Evolutionary conservation across 2,888 invertebrate species (phyloP).

Genomic region (Nasonia oneida): DNA sequence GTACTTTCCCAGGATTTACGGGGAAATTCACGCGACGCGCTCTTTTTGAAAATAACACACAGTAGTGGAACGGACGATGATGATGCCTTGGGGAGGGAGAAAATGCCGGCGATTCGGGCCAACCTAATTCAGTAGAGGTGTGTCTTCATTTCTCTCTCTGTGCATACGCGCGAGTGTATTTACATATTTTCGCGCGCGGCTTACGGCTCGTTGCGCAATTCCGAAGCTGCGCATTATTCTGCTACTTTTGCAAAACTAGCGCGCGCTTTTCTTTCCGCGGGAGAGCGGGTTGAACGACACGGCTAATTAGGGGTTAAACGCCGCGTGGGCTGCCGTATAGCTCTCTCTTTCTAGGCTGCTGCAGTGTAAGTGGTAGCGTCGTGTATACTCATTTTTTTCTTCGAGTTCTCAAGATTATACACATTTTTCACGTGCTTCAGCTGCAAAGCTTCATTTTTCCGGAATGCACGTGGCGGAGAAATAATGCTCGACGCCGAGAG

Average conservation of each 20-base stretch:
- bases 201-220: background rate
- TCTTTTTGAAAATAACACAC: slow-evolving; percentile 11
- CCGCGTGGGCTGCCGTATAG: background rate
- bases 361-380: background rate
- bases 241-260: background rate
- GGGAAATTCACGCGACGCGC: background rate
- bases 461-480: background rate
- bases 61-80: background rate
- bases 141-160: slow-evolving; percentile 22
- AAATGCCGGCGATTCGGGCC: slow-evolving; percentile 33
- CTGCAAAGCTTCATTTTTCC: slow-evolving; percentile 16
- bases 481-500: background rate
- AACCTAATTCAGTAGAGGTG: slow-evolving; percentile 19
- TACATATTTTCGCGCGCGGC: slow-evolving; percentile 18
- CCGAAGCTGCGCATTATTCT: background rate
- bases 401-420: background rate
- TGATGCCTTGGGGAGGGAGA: background rate
- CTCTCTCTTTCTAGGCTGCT: background rate
- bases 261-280: background rate
- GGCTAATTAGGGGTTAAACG: slow-evolving; percentile 9
- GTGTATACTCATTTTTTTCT: background rate
- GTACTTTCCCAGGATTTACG: background rate
- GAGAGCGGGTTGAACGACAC: slow-evolving; percentile 5
- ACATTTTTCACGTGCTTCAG: slow-evolving; percentile 13
- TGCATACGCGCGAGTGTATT: background rate